Base-by-base conservation (phyloP, 2,113 vertebrate species). In the Gopherus evgoodei region DNA sequence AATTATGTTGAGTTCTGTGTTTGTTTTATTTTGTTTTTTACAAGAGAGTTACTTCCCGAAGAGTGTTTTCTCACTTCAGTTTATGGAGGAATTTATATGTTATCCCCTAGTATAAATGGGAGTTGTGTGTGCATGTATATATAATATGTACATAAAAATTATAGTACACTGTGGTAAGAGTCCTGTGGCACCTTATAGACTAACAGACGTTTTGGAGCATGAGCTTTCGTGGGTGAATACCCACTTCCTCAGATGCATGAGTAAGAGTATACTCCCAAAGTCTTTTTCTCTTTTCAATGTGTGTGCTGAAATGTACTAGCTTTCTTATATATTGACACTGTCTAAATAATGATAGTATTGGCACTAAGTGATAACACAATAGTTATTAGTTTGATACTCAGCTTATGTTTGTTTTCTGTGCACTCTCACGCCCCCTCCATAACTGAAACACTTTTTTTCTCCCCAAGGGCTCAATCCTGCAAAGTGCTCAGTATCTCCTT, bases 361-460 rank as follows among this genome's bases (percentile, higher is more conserved):
- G 52, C 90, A 81, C 50, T 82, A 75, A 75, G 72, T 44, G 38
- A 44, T 42, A 83, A 86, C 83, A 94, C 85, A 95, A 89, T 53
- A 89, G 83, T 83, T 84, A 1, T 44, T 76, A 76, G 75, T 76
- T 75, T 75, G 72, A 12, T 75, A 24, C 38, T 75, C 72, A 42
- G 21, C 5, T 75, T 75, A 75, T 42, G 11, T 75, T 38, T 75
- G 38, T 42, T 44, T 42, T 21, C 72, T 24, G 1, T 42, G 22
- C 21, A 24, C 22, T 22, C 22, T 21, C 17, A 52, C 5, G 53
- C 0, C 44, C 57, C 84, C 50, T 62, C 49, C 4, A 8, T 53
- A 94, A 90, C 13, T 0, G 0, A 79, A 85, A 90, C 25, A 38
- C n/a, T 38, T 11, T 2, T 50, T 47, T 80, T 54, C 13, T 50